Percentiles rank a stretch among this genome's conserved stretches.
Evolutionary conservation across 2,797 vertebrate genomes (phyloP).

Genomic region (Peromyscus eremicus): DNA sequence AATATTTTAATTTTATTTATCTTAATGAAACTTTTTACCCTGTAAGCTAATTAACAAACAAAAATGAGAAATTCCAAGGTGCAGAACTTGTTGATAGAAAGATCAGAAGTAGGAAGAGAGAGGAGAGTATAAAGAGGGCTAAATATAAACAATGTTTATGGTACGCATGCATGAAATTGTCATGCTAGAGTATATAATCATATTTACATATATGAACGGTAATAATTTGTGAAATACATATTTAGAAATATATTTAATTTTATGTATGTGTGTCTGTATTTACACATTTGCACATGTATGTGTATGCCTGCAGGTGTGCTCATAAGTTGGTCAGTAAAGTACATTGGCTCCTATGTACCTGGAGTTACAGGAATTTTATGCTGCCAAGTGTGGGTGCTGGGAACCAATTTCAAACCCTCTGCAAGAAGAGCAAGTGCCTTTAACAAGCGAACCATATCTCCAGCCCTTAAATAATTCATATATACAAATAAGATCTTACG

Average conservation of each 20-base stretch:
- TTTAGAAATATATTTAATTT: neutral
- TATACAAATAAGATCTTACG: too few relatives aligned
- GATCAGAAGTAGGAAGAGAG: rapidly evolving
- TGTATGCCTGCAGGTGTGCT: too few relatives aligned
- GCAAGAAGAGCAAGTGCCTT: neutral
- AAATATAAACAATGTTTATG: too few relatives aligned
- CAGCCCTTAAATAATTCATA: neutral
- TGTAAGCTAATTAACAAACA: neutral
- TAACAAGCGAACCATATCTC: neutral
- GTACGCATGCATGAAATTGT: neutral
- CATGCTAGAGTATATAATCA: neutral
- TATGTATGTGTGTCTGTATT: neutral
- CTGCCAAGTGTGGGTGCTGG: neutral
- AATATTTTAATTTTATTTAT: constrained; percentile 34
- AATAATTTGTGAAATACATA: neutral
- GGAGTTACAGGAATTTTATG: neutral
- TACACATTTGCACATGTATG: neutral
- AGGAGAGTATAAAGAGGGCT: neutral
- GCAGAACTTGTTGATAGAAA: neutral
- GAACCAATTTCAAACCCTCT: neutral
- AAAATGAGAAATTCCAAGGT: neutral
- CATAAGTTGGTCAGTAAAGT: neutral
- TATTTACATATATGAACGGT: neutral
- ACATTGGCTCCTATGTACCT: too few relatives aligned
- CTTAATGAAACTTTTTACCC: neutral